phyloP scores from a whole-genome alignment of 2,888 invertebrate genomes.

The Hemistola chrysoprasaria region DNA sequence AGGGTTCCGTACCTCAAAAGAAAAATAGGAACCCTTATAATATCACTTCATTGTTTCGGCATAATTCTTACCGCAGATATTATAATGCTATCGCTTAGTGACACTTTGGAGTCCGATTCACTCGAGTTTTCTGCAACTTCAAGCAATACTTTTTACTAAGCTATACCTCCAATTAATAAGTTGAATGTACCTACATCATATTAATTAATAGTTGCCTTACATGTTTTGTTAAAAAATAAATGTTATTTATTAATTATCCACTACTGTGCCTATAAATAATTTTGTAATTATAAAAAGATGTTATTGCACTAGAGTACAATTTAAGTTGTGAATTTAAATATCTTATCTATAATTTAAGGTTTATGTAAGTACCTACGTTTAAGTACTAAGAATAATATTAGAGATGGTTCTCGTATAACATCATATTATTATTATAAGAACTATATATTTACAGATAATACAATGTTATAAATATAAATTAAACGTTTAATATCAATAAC shows the following conservation, averaged over 20 bases:
- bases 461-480: conserved; percentile 81
- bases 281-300: conserved; percentile 56
- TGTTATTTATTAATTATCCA: conserved; percentile 69
- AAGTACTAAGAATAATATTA: conserved; percentile 61
- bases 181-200: too few relatives aligned
- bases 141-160: too few relatives aligned
- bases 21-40: too few relatives aligned
- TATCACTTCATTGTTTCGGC: too few relatives aligned
- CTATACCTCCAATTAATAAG: too few relatives aligned
- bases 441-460: conserved; percentile 82
- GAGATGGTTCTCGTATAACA: conserved; percentile 74
- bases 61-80: too few relatives aligned
- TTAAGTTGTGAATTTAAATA: conserved; percentile 65
- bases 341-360: conserved; percentile 50
- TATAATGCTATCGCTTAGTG: too few relatives aligned
- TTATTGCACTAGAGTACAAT: conserved; percentile 67
- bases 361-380: conserved; percentile 56
- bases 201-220: conserved; percentile 12
- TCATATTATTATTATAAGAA: conserved; percentile 74
- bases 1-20: too few relatives aligned
- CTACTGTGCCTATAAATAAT: conserved; percentile 73
- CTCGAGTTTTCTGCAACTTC: too few relatives aligned
- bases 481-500: conserved; percentile 71
- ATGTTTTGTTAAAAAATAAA: conserved; percentile 54
- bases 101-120: too few relatives aligned